A percentile compares a stretch with the other conserved stretches of the same genome.
These are phyloP conservation scores for Atlantisia rogersi DNA, from an alignment of 2,113 vertebrate species.

Conservation along the genomic window DNA sequence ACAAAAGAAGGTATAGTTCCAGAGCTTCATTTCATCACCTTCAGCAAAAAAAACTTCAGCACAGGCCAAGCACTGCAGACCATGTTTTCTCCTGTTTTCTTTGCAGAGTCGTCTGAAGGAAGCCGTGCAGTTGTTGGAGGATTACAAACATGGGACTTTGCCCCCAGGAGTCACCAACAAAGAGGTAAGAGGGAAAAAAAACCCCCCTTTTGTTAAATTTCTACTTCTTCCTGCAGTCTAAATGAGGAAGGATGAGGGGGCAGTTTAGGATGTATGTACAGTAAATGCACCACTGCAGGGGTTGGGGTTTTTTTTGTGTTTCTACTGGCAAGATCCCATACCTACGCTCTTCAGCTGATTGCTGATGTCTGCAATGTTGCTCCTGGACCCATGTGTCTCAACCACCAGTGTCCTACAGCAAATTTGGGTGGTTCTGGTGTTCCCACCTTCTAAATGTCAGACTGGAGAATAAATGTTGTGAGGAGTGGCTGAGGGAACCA, in stretches of 20 bases:
- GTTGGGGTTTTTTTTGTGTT: neutral
- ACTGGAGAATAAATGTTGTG: no score
- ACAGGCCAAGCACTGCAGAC: neutral
- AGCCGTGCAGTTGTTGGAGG: slow-evolving; percentile 83
- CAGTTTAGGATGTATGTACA: rapidly evolving
- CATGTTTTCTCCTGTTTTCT: neutral
- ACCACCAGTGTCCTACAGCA: rapidly evolving
- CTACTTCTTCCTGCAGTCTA: rapidly evolving
- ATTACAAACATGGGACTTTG: slow-evolving; percentile 83
- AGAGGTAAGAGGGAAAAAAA: slow-evolving; percentile 74
- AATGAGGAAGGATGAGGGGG: neutral
- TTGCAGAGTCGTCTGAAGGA: slow-evolving; percentile 86
- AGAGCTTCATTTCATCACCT: rapidly evolving
- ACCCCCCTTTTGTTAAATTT: neutral
- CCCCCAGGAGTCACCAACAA: slow-evolving; percentile 83
- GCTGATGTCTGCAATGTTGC: neutral
- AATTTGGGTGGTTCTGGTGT: neutral
- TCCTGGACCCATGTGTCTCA: neutral
- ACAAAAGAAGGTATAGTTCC: rapidly evolving
- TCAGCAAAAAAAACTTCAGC: neutral
- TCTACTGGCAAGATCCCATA: rapidly evolving
- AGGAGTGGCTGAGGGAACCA: no score
- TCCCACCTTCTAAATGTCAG: neutral
- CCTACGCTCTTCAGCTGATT: rapidly evolving
- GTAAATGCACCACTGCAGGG: neutral